Percentiles rank a stretch among this genome's conserved stretches.
Conservation (phyloP, 2,797 vertebrate species). For the Chrosomus eos region DNA sequence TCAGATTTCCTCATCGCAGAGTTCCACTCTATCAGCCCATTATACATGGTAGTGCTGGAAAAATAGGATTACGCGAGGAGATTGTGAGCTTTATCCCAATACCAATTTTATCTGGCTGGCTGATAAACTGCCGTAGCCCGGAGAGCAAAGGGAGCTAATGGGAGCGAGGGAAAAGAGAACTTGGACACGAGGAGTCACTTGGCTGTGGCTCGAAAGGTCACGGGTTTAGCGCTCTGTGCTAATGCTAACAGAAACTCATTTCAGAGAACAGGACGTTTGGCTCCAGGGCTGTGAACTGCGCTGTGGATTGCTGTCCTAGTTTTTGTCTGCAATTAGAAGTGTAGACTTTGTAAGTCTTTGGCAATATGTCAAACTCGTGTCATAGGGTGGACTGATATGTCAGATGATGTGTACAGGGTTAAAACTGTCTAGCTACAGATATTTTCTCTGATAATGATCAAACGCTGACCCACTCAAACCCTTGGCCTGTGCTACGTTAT, state of each 20-base stretch:
- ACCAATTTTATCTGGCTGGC: slow-evolving; percentile 60
- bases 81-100: slow-evolving; percentile 61
- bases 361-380: slow-evolving; percentile 31
- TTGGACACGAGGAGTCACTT: slow-evolving; percentile 49
- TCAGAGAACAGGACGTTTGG: slow-evolving; percentile 28
- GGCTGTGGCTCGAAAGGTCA: slow-evolving; percentile 47
- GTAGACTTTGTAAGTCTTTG: slow-evolving; percentile 42
- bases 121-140: slow-evolving; percentile 57
- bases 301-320: slow-evolving; percentile 41
- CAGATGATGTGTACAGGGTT: slow-evolving; percentile 7
- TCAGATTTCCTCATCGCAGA: slow-evolving; percentile 51
- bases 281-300: slow-evolving; percentile 44
- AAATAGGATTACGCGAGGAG: slow-evolving; percentile 62
- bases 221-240: slow-evolving; percentile 23
- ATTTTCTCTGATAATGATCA: slow-evolving; percentile 16
- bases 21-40: slow-evolving; percentile 50
- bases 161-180: slow-evolving; percentile 41
- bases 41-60: slow-evolving; percentile 55
- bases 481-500: not conserved
- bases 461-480: slow-evolving; percentile 3
- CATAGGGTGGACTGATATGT: not conserved
- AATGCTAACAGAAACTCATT: slow-evolving; percentile 44
- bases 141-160: slow-evolving; percentile 54
- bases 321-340: slow-evolving; percentile 41
- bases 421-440: slow-evolving; percentile 14